These are phyloP conservation scores for Oscheius onirici DNA, from an alignment of 2,888 invertebrate species.

Conservation along the genomic window DNA sequence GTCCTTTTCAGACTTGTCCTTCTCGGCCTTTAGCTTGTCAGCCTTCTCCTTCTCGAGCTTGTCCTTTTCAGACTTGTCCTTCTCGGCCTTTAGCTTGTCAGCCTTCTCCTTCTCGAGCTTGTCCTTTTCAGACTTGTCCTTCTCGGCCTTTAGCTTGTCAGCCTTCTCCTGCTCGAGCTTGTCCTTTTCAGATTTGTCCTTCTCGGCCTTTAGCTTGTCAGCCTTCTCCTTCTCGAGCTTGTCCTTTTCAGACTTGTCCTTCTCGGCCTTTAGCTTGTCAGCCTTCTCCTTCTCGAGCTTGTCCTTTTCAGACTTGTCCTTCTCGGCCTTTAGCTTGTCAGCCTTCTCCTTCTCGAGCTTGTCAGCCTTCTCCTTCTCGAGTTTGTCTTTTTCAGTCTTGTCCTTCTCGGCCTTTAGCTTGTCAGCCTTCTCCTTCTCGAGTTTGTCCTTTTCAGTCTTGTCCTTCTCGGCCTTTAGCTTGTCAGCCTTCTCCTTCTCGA, in stretches of 20 bases:
- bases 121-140: not conserved
- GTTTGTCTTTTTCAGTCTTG: not conserved
- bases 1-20: not conserved
- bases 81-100: not conserved
- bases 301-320: not conserved
- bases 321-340: not conserved
- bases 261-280: not conserved
- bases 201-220: no score
- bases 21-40: not conserved
- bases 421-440: not conserved
- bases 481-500: not conserved
- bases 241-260: not conserved
- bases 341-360: no score
- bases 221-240: no score
- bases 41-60: not conserved
- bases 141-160: not conserved
- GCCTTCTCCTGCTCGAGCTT: not conserved
- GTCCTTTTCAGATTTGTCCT: not conserved
- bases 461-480: not conserved
- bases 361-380: slow-evolving; percentile 1
- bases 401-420: not conserved
- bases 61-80: not conserved
- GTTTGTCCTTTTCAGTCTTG: not conserved
- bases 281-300: not conserved
- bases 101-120: not conserved